Percentiles rank a stretch among this genome's conserved stretches.
These are phyloP conservation scores for Meteorus cinctellus DNA, from an alignment of 2,888 invertebrate genomes.

Conservation along the genomic window DNA sequence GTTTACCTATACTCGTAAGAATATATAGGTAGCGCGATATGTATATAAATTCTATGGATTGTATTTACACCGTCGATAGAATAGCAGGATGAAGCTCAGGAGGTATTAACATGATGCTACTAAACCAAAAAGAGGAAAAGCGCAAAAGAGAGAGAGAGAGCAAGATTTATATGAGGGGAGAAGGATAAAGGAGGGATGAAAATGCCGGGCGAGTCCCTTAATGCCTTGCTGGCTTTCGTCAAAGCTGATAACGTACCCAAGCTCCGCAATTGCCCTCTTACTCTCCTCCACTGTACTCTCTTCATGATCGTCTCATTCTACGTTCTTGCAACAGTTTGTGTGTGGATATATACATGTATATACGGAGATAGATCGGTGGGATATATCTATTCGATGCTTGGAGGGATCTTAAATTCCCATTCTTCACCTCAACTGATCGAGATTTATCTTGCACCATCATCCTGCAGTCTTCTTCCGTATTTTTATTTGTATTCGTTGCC, in stretches of 20 bases:
- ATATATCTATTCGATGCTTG: conserved; percentile 46
- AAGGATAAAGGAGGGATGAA: not conserved
- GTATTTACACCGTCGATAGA: conserved; percentile 26
- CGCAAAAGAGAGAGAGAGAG: not conserved
- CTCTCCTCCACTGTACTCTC: conserved; percentile 4
- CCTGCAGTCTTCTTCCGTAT: not conserved
- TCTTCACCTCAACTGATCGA: conserved; percentile 32
- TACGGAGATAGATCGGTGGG: not conserved
- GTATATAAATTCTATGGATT: not conserved
- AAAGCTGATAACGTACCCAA: conserved; percentile 51
- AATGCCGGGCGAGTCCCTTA: conserved; percentile 44
- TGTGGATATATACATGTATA: not conserved
- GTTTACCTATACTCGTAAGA: not conserved
- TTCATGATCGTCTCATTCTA: conserved; percentile 21
- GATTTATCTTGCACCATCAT: conserved; percentile 39
- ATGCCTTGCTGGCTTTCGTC: conserved; percentile 53
- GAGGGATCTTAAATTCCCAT: conserved; percentile 48
- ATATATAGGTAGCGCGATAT: not conserved
- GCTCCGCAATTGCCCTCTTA: conserved; percentile 20
- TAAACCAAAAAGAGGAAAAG: not conserved
- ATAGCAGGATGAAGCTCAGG: conserved; percentile 13
- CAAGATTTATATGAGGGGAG: not conserved
- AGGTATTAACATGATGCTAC: conserved; percentile 28
- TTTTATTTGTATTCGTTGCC: conserved; percentile 10
- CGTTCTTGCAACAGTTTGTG: conserved; percentile 1